phyloP scores from a whole-genome alignment of 2,888 invertebrate species.

The Dermolepida albohirtum region DNA sequence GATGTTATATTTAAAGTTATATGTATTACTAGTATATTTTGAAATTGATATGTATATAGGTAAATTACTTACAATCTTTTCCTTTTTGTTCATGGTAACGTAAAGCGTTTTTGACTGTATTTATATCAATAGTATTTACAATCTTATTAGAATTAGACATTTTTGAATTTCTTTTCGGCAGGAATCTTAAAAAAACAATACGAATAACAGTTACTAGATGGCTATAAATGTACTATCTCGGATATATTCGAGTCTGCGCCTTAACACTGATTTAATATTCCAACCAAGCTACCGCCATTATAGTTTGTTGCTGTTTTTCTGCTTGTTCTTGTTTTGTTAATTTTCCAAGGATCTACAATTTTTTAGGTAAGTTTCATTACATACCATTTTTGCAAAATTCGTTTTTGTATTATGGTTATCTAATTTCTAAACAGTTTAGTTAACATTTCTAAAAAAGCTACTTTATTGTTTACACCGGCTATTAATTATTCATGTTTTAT shows the following conservation, averaged over 20 bases:
- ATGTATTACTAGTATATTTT: too few relatives aligned
- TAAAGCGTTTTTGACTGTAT: too few relatives aligned
- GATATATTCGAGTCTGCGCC: conserved; percentile 24
- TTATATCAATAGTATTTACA: not conserved
- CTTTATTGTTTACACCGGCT: conserved; percentile 31
- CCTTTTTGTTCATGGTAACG: too few relatives aligned
- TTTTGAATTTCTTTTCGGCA: not conserved
- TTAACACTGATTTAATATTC: conserved; percentile 46
- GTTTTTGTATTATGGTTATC: not conserved
- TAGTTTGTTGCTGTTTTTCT: conserved; percentile 47
- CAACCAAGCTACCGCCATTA: conserved; percentile 49
- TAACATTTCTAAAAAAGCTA: not conserved
- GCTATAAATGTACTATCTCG: not conserved
- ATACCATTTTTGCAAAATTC: conserved; percentile 5
- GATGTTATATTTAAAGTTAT: too few relatives aligned
- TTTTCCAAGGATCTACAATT: conserved; percentile 39
- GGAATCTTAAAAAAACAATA: not conserved
- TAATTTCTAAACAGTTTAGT: not conserved
- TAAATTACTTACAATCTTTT: too few relatives aligned
- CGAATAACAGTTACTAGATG: conserved; percentile 7
- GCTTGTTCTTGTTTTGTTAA: conserved; percentile 45
- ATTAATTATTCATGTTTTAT: conserved; percentile 27
- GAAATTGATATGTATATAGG: too few relatives aligned
- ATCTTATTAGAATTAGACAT: not conserved
- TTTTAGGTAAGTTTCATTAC: conserved; percentile 44